Evolutionary conservation across 2,113 vertebrate species (phyloP).

Genomic region (Brachyhypopomus gauderio): DNA sequence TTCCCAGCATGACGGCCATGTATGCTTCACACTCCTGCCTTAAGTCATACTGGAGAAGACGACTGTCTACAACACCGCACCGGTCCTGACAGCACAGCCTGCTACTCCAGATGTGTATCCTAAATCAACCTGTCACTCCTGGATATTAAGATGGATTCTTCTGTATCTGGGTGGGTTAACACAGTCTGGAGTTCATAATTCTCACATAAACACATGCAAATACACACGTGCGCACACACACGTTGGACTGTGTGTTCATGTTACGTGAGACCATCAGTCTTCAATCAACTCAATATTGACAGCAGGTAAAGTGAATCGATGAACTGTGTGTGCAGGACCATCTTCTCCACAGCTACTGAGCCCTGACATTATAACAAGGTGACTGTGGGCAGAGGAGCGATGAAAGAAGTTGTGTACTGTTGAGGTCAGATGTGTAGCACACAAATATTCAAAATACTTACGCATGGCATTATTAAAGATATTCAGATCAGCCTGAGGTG

Average conservation of each 20-base stretch:
- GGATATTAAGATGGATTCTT: slow-evolving; percentile 51
- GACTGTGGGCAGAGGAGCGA: neutral
- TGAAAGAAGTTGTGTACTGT: neutral
- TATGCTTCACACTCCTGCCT: slow-evolving; percentile 5
- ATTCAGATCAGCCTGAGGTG: slow-evolving; percentile 17
- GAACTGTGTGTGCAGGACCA: neutral
- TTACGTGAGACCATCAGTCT: slow-evolving; percentile 8
- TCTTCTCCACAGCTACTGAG: neutral
- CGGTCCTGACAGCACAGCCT: slow-evolving; percentile 25
- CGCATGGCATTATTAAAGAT: slow-evolving; percentile 12
- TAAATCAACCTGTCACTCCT: slow-evolving; percentile 50
- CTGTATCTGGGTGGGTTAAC: slow-evolving; percentile 30
- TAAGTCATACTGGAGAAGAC: slow-evolving; percentile 24
- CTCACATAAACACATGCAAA: neutral
- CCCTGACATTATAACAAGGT: slow-evolving; percentile 23
- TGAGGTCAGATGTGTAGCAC: neutral
- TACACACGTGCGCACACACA: neutral
- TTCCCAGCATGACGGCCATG: slow-evolving; percentile 12
- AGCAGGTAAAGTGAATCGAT: slow-evolving; percentile 35
- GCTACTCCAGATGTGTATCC: slow-evolving; percentile 34
- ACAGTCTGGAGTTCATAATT: slow-evolving; percentile 28
- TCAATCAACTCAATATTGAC: slow-evolving; percentile 34
- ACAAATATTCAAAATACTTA: slow-evolving; percentile 28
- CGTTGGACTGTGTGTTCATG: slow-evolving; percentile 20
- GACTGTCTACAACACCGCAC: neutral